Evolutionary conservation across 1,140 invertebrate genomes (phyloP).

Genomic region (Bombus consobrinus): DNA sequence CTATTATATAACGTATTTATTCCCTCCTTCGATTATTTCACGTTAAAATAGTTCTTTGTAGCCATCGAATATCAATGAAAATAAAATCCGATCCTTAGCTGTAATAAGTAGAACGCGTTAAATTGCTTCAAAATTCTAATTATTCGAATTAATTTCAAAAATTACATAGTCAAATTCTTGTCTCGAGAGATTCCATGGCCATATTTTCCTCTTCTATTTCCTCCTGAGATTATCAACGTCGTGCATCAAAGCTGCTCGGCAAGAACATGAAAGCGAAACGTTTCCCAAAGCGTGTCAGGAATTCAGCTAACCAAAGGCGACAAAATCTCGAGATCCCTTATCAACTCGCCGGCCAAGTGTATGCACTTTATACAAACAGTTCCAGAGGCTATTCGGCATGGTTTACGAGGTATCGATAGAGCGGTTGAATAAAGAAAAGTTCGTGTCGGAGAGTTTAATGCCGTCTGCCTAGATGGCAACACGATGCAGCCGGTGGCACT

Average conservation of each 20-base stretch:
- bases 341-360: background rate
- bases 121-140: background rate
- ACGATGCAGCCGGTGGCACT: constrained; percentile 49
- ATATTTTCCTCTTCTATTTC: background rate
- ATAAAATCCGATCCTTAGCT: too few relatives aligned
- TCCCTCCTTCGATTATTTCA: too few relatives aligned
- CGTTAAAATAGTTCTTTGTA: too few relatives aligned
- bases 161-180: background rate
- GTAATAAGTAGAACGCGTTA: too few relatives aligned
- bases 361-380: background rate
- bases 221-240: background rate
- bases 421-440: constrained; percentile 46
- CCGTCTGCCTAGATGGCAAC: constrained; percentile 63
- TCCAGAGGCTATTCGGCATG: background rate
- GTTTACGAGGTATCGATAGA: constrained; percentile 33
- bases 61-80: too few relatives aligned
- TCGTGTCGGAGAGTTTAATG: constrained; percentile 32
- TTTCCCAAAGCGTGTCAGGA: background rate
- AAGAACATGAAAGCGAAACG: background rate
- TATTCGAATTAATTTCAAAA: background rate
- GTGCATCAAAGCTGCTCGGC: background rate
- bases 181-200: background rate
- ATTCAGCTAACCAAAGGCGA: background rate
- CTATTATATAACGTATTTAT: too few relatives aligned
- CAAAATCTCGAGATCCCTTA: background rate